phyloP scores from a whole-genome alignment of 2,113 vertebrate genomes.

The Solea senegalensis region DNA sequence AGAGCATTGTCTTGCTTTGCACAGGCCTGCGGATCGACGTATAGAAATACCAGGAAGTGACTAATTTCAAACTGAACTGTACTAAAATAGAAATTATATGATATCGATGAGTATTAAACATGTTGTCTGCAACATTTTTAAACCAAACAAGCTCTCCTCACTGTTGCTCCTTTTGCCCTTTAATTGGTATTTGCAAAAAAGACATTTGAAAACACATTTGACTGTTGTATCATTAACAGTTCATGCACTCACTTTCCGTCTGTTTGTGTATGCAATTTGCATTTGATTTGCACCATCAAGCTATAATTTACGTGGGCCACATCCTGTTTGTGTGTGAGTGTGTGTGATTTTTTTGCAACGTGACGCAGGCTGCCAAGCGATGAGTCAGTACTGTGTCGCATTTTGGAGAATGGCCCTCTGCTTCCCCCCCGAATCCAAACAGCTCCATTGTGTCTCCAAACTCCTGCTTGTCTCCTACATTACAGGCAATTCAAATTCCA shows the following conservation, averaged over 20 bases:
- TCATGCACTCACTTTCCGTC: slow-evolving; percentile 51
- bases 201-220: slow-evolving; percentile 69
- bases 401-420: slow-evolving; percentile 32
- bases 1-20: not conserved
- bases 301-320: slow-evolving; percentile 59
- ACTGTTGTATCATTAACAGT: slow-evolving; percentile 67
- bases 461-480: slow-evolving; percentile 17
- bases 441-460: slow-evolving; percentile 44
- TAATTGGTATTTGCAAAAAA: slow-evolving; percentile 67
- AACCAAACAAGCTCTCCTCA: slow-evolving; percentile 17
- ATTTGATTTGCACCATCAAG: slow-evolving; percentile 66
- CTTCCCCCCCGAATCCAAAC: slow-evolving; percentile 40
- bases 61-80: too few relatives aligned
- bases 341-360: slow-evolving; percentile 22
- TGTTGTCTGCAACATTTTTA: slow-evolving; percentile 25
- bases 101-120: not conserved
- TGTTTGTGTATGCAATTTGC: slow-evolving; percentile 66
- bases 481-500: slow-evolving; percentile 54
- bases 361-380: slow-evolving; percentile 46
- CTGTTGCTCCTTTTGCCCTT: slow-evolving; percentile 50
- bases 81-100: too few relatives aligned
- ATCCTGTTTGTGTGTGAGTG: slow-evolving; percentile 9
- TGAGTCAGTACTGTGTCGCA: slow-evolving; percentile 56
- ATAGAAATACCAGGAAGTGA: not conserved
- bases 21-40: too few relatives aligned